Base-by-base conservation (phyloP, 2,888 invertebrate genomes). In the Smittia aterrima region DNA sequence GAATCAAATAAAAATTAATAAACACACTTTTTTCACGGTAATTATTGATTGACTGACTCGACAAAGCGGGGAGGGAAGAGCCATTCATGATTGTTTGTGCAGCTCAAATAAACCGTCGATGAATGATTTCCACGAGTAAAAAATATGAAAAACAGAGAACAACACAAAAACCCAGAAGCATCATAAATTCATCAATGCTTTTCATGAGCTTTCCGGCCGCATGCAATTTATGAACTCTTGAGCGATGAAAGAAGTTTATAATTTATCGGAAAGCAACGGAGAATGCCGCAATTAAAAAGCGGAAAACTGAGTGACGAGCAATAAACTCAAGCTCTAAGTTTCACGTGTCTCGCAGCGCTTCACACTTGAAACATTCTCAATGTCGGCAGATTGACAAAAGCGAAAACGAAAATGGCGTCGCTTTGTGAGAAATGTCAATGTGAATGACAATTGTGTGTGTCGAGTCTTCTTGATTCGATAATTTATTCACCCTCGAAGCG, bases 1-100 rank as follows among this genome's bases (percentile, higher is more conserved):
- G 40, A 66, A 66, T 66, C 66, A 38, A 66, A 66, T 66, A 66
- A 66, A 66, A 66, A 66, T 66, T 66, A 66, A 66, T 66, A 66
- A 40, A 66, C 66, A 66, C 66, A 38, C 16, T 64, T 64, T 64
- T 66, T 66, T 38, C 22, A 66, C 40, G 32, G 20, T 66, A 38
- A 40, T 40, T 32, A 38, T 13, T 40, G 40, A 40, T 38, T 66
- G 40, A 66, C 22, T 66, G 40, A 66, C 22, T 38, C 66, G 18
- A 11, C 16, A 66, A 40, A 25, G 32, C 4, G 32, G 32, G 20
- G 11, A 40, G 32, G 32, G 32, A 66, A 22, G 11, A 40, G 16
- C 9, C 9, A 9, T 18, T 32, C 20, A 58, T 16, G 27, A 64
- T 16, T 27, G 25, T n/a, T 64, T 64, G 64, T 27, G 27, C 13